Percentiles rank a stretch among this genome's conserved stretches.
Conservation (phyloP, 2,797 vertebrate genomes). For the Apogon hyalosoma region DNA sequence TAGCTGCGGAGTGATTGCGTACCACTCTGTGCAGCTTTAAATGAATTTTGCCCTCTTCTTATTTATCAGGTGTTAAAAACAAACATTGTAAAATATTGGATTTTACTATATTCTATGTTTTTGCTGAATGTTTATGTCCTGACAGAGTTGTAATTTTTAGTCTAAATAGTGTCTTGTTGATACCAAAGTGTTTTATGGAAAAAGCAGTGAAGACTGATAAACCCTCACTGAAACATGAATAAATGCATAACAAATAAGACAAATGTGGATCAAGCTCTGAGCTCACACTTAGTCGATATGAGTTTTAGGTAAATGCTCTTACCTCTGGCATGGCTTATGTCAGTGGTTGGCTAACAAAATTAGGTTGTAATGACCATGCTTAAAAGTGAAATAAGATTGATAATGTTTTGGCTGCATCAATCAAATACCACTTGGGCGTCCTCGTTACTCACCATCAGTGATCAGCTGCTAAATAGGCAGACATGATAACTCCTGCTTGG, state of each 20-base stretch:
- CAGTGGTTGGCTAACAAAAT: background rate
- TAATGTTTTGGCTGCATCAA: conserved; percentile 34
- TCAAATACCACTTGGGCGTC: conserved; percentile 56
- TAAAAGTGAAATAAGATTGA: conserved; percentile 6
- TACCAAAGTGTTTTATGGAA: background rate
- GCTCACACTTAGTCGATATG: background rate
- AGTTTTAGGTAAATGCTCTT: background rate
- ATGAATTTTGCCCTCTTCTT: background rate
- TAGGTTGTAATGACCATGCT: conserved; percentile 1
- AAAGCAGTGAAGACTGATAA: background rate
- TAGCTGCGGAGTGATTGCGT: background rate
- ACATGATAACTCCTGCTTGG: conserved; percentile 68
- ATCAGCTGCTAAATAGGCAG: conserved; percentile 63
- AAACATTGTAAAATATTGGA: no score
- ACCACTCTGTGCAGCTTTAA: background rate
- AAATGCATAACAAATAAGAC: background rate
- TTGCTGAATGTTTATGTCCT: background rate
- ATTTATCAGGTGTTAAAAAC: background rate
- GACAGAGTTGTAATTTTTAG: conserved; percentile 2
- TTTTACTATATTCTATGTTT: conserved; percentile 1
- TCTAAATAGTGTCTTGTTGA: background rate
- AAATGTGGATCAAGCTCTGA: background rate
- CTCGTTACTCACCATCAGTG: conserved; percentile 65
- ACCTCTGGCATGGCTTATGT: background rate
- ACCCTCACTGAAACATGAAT: conserved; percentile 1